Evolutionary conservation across 2,113 vertebrate genomes (phyloP), one percentile per base, ranked within the genome.

Genomic region (Psettodes erumei): DNA sequence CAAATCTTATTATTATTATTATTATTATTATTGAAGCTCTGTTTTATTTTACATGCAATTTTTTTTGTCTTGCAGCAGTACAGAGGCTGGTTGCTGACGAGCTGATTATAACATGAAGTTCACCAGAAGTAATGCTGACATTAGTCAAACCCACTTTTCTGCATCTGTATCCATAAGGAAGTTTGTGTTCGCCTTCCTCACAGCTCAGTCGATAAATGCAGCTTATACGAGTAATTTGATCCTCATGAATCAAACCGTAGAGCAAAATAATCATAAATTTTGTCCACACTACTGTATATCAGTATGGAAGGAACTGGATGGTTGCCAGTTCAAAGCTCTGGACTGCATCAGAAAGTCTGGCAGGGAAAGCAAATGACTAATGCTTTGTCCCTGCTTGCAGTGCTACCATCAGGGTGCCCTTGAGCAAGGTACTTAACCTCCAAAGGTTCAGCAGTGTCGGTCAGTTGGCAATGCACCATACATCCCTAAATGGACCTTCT

Each of bases 391-490:
- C 69, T 43, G 54, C 30, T 59, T 67, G 27, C 78, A 80, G 66
- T 19, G 37, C 50, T 61, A 47, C 53, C 56, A 51, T 60, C 69
- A 70, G 27, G 15, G 15, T 84, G 78, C 70, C 74, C 70, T 84
- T 77, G 76, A 84, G 81, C 77, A 85, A 88, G 47, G 56, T 50
- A 79, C 79, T 79, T 75, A 84, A 90, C 78, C 64, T 71, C 56
- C 18, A 80, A 23, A 21, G 23, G 63, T 4, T 21, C 30, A 60
- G 51, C 28, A 68, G 19, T 40, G 35, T 45, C 27, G 32, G 50
- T 33, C n/a, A 59, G 66, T 4, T 16, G 28, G 10, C 19, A 51
- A 58, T 16, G 50, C 9, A 50, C 3, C 28, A 13, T 30, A 13
- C 15, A 35, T 37, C 15, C 18, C 10, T 12, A 25, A 37, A n/a